phyloP scores from a whole-genome alignment of 2,113 vertebrate species.

The Cryptomyrus ogoouensis region DNA sequence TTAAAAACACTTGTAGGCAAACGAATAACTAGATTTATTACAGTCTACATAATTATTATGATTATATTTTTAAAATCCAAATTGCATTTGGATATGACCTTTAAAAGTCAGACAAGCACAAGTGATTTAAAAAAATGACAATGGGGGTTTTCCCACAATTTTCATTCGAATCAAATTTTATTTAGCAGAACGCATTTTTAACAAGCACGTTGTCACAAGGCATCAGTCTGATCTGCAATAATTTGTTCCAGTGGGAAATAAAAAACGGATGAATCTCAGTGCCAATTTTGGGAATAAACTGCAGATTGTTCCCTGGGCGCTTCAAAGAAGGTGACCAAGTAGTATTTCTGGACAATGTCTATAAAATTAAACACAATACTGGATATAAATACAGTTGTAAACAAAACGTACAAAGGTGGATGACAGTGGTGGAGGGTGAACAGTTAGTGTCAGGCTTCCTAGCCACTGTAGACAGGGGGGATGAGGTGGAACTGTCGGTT shows the following conservation, averaged over 20 bases:
- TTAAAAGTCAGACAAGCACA: background rate
- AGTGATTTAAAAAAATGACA: background rate
- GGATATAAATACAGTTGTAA: background rate
- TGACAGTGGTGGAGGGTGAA: background rate
- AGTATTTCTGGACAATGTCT: background rate
- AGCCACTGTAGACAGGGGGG: background rate
- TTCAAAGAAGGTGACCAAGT: background rate
- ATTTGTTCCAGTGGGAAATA: background rate
- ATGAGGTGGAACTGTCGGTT: background rate
- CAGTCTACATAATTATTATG: background rate
- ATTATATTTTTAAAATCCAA: background rate
- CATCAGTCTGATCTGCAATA: background rate
- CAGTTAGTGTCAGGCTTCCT: background rate
- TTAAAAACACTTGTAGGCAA: background rate
- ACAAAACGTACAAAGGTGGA: background rate
- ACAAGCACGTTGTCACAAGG: background rate
- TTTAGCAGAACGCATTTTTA: background rate
- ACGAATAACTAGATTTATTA: background rate
- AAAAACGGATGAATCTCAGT: background rate
- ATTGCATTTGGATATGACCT: background rate
- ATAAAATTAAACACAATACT: background rate
- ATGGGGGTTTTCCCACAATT: background rate
- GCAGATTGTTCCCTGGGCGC: background rate
- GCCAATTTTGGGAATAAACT: background rate
- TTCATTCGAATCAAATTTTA: background rate